Evolutionary conservation across 1,140 invertebrate species (phyloP), one percentile per base, ranked within the genome.

Genomic region (Sweltsa coloradensis): DNA sequence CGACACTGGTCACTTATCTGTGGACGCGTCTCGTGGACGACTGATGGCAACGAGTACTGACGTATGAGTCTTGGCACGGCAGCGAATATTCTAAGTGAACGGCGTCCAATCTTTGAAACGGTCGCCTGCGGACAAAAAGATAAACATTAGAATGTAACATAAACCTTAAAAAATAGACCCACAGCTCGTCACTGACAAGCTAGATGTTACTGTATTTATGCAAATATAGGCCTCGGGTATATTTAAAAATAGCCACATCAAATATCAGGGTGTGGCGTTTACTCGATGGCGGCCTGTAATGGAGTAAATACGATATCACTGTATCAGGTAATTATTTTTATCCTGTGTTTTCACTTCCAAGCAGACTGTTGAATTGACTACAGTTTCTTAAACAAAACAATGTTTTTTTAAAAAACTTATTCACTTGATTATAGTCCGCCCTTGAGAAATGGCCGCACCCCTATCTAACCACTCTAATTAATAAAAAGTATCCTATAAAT

Each of bases 61-160:
- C n/a, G n/a, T n/a, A n/a, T n/a, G n/a, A n/a, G n/a, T n/a, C n/a
- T n/a, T n/a, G n/a, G n/a, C n/a, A n/a, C n/a, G n/a, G n/a, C n/a
- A n/a, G n/a, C n/a, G 9, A 3, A 43, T 18, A 16, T 5, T 9
- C 14, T 18, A 44, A 9, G 23, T 27, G 16, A 44, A 44, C 4
- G 42, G 42, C 13, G 42, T 18, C 42, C 42, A 44, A n/a, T 44
- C 42, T 21, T 44, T 44, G 14, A 44, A 9, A 6, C 42, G 42
- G 42, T 44, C 42, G n/a, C 42, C 42, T 44, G 42, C 3, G 34
- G 3, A 27, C 3, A 44, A 23, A 44, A 43, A 29, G 9, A 43
- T 22, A 29, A 34, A 3, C 21, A 4, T 14, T 3, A 43, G 19
- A 25, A 23, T 23, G 6, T 7, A 41, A 41, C 26, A 1, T 23